Base-by-base conservation (phyloP, 2,113 vertebrate species). In the Gracilinanus agilis region DNA sequence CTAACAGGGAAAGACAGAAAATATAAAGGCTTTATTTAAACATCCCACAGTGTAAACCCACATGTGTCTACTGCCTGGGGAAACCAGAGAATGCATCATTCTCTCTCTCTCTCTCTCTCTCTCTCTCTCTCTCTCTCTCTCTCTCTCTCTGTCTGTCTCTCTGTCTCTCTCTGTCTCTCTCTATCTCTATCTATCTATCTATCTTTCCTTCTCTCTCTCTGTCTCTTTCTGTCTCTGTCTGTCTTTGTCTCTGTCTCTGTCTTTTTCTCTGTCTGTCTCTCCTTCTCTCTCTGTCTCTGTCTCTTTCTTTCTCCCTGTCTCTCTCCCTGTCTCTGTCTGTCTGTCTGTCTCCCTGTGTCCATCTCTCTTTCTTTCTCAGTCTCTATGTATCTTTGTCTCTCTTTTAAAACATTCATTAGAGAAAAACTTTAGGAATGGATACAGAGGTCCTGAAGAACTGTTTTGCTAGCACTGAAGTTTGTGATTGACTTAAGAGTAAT, bases 401-500 rank as follows among this genome's bases (percentile, higher is more conserved):
- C 27, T 49, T 54, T 13, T 3, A 53, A 53, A 83, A 7, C 54
- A 55, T 2, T 23, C 16, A 83, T 40, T 75, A 0, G 9, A 91
- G 49, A 44, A 56, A 29, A 56, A 54, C 29, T 25, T 92, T 23
- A 83, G 19, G 67, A 83, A 83, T 83, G 7, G 67, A 83, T 40
- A 83, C n/a, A 83, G 19, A 55, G 9, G n/a, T 21, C n/a, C 34
- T 49, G 49, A 40, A 23, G 19, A 23, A 83, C n/a, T 83, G 2
- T 83, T 83, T 7, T 54, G 3, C 19, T 3, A 83, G 0, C 8
- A 4, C 0, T 0, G 3, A 49, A 61, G 83, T 34, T 10, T 6
- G 40, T 27, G 44, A 12, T 34, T 23, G 61, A 44, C 2, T n/a
- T 56, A 24, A 61, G 56, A 67, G 53, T 93, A 88, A 34, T 27